Conservation (phyloP, 1,140 invertebrate species). For the Cotesia typhae region DNA sequence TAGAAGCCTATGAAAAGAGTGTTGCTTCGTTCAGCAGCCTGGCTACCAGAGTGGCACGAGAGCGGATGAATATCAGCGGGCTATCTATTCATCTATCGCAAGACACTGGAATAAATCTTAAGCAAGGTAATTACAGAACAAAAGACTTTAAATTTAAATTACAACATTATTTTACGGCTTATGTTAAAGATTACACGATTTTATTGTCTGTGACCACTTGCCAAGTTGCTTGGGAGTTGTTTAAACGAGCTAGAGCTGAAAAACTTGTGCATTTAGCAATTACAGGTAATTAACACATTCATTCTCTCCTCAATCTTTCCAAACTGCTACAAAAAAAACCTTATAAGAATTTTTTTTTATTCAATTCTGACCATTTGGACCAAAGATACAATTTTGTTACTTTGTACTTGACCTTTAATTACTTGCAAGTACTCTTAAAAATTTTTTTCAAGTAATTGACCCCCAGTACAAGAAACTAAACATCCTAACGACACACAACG, state of each 20-base stretch:
- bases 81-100: slow-evolving; percentile 72
- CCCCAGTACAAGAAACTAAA: no score
- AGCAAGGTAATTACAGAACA: slow-evolving; percentile 67
- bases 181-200: slow-evolving; percentile 71
- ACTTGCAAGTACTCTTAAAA: no score
- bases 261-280: slow-evolving; percentile 74
- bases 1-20: slow-evolving; percentile 66
- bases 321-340: no score
- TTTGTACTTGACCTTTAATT: no score
- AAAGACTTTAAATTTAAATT: slow-evolving; percentile 2
- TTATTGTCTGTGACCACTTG: slow-evolving; percentile 77
- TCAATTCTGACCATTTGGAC: no score
- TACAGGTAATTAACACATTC: slow-evolving; percentile 61
- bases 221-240: slow-evolving; percentile 74
- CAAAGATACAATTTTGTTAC: no score
- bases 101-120: slow-evolving; percentile 71
- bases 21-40: slow-evolving; percentile 69
- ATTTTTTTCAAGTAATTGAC: no score
- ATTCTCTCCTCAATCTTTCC: slow-evolving; percentile 1
- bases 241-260: slow-evolving; percentile 68
- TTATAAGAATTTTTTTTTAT: no score
- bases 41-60: slow-evolving; percentile 68
- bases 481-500: no score
- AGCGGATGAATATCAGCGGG: slow-evolving; percentile 71
- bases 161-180: neutral